phyloP scores from a whole-genome alignment of 2,888 invertebrate species.

The Mellilla xanthometata region DNA sequence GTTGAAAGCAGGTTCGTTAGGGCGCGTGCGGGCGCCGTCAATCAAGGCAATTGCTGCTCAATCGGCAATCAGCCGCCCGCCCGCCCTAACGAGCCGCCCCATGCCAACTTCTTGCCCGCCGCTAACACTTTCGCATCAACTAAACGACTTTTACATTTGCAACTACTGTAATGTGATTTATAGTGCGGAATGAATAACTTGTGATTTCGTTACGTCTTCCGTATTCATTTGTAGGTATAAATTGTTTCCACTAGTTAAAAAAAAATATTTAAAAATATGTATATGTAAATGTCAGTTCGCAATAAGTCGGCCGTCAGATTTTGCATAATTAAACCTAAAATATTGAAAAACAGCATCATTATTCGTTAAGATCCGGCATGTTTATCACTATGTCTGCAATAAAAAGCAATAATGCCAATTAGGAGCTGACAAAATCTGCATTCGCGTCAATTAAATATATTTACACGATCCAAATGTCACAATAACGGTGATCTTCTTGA shows the following conservation, averaged over 20 bases:
- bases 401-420: conserved; percentile 12
- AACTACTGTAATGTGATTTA: conserved; percentile 29
- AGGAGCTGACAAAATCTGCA: conserved; percentile 7
- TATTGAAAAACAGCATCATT: background rate
- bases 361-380: background rate
- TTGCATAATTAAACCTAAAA: background rate
- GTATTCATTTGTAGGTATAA: too few species aligned
- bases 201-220: background rate
- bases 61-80: conserved; percentile 79
- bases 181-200: conserved; percentile 9
- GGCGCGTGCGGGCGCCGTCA: conserved; percentile 71
- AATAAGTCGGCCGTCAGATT: background rate
- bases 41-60: conserved; percentile 82
- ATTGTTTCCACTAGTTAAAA: too few species aligned
- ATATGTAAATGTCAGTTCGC: too few species aligned
- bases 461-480: conserved; percentile 5
- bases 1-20: conserved; percentile 80
- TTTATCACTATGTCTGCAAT: background rate
- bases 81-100: conserved; percentile 67
- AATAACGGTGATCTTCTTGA: conserved; percentile 1
- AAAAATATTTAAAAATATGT: too few species aligned
- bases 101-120: conserved; percentile 70
- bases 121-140: conserved; percentile 53
- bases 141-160: conserved; percentile 46
- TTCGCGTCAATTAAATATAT: conserved; percentile 17